Conservation (phyloP, 1,140 invertebrate genomes). For the Caerostris extrusa region DNA sequence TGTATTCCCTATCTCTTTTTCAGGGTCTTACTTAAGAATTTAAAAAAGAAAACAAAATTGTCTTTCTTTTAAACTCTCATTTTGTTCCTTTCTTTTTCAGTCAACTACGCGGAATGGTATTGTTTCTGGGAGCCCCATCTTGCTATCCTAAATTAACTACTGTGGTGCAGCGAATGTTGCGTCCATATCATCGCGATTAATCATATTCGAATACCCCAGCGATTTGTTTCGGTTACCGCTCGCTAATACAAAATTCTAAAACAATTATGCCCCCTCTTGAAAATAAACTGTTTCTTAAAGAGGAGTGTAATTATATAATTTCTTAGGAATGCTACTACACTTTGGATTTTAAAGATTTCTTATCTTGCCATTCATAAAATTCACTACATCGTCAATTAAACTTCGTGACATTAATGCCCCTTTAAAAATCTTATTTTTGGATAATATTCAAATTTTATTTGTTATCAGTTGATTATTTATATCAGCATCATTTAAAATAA, state of each 20-base stretch:
- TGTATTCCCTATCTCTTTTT: neutral
- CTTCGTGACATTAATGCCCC: too few species aligned
- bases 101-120: conserved; percentile 65
- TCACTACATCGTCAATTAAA: too few species aligned
- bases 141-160: conserved; percentile 63
- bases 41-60: neutral
- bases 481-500: too few species aligned
- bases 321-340: neutral
- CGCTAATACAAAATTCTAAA: conserved; percentile 1
- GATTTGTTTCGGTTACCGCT: neutral
- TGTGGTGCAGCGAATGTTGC: conserved; percentile 31
- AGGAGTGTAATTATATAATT: conserved; percentile 36
- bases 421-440: too few species aligned
- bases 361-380: neutral
- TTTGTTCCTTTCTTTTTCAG: conserved; percentile 75
- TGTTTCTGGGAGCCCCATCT: neutral
- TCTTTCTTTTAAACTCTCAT: conserved; percentile 53
- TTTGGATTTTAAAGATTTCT: neutral
- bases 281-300: neutral
- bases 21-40: conserved; percentile 17
- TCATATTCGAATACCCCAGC: neutral
- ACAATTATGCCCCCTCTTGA: neutral
- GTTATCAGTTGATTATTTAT: too few species aligned
- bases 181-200: conserved; percentile 1
- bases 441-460: too few species aligned